Evolutionary conservation across 2,797 vertebrate species (phyloP).

Genomic region (Diceros bicornis): DNA sequence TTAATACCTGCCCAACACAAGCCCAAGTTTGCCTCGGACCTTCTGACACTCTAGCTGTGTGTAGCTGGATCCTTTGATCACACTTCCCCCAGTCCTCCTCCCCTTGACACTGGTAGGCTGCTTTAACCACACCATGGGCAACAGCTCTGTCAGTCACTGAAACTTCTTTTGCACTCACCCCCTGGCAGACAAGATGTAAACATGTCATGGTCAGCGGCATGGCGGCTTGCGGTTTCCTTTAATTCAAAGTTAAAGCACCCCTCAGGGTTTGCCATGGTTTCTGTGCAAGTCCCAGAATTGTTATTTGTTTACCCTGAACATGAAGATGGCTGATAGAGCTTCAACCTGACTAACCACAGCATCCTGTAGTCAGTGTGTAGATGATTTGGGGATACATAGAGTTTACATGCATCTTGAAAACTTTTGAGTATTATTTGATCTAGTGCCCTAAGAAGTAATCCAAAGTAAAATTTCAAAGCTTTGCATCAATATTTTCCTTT

Average conservation of each 20-base stretch:
- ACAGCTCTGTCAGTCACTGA: not conserved
- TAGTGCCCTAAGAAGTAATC: slow-evolving; percentile 18
- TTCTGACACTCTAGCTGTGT: not conserved
- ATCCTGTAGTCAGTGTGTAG: not conserved
- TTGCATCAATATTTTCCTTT: slow-evolving; percentile 64
- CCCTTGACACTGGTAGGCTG: no score
- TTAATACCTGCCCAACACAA: not conserved
- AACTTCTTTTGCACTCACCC: not conserved
- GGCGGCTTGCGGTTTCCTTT: slow-evolving; percentile 68
- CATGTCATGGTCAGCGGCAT: slow-evolving; percentile 23
- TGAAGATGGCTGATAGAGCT: not conserved
- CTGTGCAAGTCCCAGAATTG: slow-evolving; percentile 13
- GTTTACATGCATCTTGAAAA: slow-evolving; percentile 24
- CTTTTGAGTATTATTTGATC: slow-evolving; percentile 10
- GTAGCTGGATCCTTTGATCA: not conserved
- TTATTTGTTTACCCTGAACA: slow-evolving; percentile 56
- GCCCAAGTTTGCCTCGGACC: not conserved
- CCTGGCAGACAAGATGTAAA: slow-evolving; percentile 51
- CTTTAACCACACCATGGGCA: not conserved
- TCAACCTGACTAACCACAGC: slow-evolving; percentile 46
- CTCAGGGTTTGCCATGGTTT: slow-evolving; percentile 48
- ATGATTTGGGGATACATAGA: not conserved
- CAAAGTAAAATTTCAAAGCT: slow-evolving; percentile 45
- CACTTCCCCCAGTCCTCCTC: not conserved
- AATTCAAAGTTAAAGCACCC: slow-evolving; percentile 55